Percentiles rank a stretch among this genome's conserved stretches.
phyloP scores from a whole-genome alignment of 2,113 vertebrate species.

The Tricholaema leucomelas region DNA sequence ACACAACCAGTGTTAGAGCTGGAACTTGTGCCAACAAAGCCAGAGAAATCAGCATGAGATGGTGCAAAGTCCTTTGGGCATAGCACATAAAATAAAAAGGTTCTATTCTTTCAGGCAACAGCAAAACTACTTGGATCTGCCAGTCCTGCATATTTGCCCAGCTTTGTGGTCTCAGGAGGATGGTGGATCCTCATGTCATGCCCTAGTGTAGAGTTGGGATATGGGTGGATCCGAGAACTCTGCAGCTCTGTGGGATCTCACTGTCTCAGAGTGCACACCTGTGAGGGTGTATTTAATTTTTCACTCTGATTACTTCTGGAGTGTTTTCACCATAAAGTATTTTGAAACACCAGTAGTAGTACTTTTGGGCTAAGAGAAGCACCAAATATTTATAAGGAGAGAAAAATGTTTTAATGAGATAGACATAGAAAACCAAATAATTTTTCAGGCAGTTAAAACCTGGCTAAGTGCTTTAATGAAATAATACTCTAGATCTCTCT shows the following conservation, averaged over 20 bases:
- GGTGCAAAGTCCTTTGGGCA: neutral
- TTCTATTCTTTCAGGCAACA: neutral
- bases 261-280: neutral
- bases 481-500: neutral
- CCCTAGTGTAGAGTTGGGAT: neutral
- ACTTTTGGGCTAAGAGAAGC: neutral
- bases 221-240: neutral
- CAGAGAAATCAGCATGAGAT: neutral
- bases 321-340: neutral
- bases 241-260: neutral
- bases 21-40: neutral
- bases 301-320: neutral
- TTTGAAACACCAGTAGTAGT: neutral
- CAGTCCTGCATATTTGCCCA: neutral
- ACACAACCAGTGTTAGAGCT: neutral
- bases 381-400: neutral
- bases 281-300: too few species aligned
- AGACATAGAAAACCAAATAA: neutral
- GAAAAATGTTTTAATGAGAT: neutral
- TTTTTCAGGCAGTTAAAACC: neutral
- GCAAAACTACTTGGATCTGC: neutral
- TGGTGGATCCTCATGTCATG: fast-evolving
- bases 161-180: neutral
- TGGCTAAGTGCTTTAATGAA: neutral
- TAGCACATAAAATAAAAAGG: neutral